A percentile compares a stretch with the other conserved stretches of the same genome.
Conservation (phyloP, 2,888 invertebrate genomes). For the Artemia sp. region DNA sequence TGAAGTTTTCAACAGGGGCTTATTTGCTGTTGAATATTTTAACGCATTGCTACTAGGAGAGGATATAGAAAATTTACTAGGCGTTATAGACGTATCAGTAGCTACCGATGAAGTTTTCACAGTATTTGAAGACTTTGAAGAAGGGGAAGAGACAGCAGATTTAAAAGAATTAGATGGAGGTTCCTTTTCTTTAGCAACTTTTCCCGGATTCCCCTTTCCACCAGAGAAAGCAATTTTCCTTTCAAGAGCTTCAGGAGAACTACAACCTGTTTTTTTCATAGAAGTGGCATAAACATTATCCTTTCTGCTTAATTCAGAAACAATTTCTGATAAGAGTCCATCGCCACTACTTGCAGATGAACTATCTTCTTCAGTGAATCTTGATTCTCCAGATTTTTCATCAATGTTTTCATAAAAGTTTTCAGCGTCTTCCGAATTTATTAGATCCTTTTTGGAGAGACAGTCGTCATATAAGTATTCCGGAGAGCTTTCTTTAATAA, state of each 20-base stretch:
- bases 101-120: too few relatives aligned
- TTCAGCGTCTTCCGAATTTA: conserved; percentile 1
- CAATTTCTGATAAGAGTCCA: conserved; percentile 67
- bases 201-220: too few relatives aligned
- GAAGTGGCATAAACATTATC: conserved; percentile 59
- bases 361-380: conserved; percentile 26
- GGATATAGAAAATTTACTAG: too few relatives aligned
- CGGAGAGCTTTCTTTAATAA: conserved; percentile 23
- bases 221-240: neutral
- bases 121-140: too few relatives aligned
- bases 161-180: too few relatives aligned
- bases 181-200: too few relatives aligned
- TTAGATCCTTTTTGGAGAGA: conserved; percentile 26
- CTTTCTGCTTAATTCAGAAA: conserved; percentile 65
- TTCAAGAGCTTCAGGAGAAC: neutral
- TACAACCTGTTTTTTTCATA: conserved; percentile 28
- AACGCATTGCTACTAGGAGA: too few relatives aligned
- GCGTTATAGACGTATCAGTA: too few relatives aligned
- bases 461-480: conserved; percentile 57
- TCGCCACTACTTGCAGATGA: conserved; percentile 46
- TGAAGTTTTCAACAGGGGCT: too few relatives aligned
- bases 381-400: conserved; percentile 6
- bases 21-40: too few relatives aligned
- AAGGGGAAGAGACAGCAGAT: too few relatives aligned
- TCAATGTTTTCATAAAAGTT: conserved; percentile 20